phyloP scores from a whole-genome alignment of 2,797 vertebrate genomes.

The Chelon auratus region DNA sequence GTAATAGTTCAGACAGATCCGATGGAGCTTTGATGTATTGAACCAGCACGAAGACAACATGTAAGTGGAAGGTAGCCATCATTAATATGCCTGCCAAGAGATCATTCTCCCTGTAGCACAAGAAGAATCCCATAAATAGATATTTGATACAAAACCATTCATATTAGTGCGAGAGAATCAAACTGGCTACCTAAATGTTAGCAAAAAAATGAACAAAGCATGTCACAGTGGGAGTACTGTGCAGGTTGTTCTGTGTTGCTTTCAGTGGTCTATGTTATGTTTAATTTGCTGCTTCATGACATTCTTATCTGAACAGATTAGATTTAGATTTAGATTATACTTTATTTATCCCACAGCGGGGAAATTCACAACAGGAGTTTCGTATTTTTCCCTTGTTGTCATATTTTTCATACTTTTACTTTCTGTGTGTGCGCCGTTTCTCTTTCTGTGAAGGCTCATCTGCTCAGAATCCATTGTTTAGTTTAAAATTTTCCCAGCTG shows the following conservation, averaged over 20 bases:
- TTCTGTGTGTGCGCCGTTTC: background rate
- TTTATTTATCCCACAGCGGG: too few relatives aligned
- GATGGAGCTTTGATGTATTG: too few relatives aligned
- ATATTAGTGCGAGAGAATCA: background rate
- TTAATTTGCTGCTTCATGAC: background rate
- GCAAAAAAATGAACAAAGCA: background rate
- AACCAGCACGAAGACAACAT: too few relatives aligned
- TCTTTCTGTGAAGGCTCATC: background rate
- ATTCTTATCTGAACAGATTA: background rate
- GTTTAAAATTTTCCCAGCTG: background rate
- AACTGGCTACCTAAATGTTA: background rate
- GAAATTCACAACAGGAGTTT: too few relatives aligned
- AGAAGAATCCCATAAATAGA: background rate
- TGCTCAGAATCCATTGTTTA: background rate
- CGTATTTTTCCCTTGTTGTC: background rate
- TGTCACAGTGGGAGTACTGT: background rate
- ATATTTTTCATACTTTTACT: conserved; percentile 1
- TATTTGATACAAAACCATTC: background rate
- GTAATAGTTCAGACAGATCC: too few relatives aligned
- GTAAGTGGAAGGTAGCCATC: too few relatives aligned
- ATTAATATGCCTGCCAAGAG: too few relatives aligned
- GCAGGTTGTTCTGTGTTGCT: background rate
- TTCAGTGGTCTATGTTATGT: background rate
- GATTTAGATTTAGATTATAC: too few relatives aligned
- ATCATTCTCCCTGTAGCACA: too few relatives aligned